phyloP scores from a whole-genome alignment of 2,113 vertebrate genomes.

The Neomonachus schauinslandi region DNA sequence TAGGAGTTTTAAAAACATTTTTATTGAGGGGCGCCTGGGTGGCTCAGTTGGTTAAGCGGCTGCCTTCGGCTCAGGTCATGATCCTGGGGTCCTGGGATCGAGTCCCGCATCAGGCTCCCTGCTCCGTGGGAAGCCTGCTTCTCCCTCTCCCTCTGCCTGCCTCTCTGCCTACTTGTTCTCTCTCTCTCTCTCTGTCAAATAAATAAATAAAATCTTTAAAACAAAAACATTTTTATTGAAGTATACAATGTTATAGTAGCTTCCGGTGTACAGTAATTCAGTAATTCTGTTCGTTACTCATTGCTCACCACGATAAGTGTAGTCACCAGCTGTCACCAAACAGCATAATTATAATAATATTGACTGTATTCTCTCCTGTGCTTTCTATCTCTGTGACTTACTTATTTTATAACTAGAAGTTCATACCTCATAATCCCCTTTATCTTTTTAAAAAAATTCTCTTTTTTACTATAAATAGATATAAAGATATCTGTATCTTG shows the following conservation, averaged over 20 bases:
- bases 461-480: not conserved
- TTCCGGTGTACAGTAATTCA: not conserved
- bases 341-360: not conserved
- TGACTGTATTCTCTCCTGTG: not conserved
- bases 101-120: no score
- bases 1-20: not conserved
- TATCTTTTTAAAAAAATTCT: not conserved
- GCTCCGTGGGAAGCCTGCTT: no score
- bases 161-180: no score
- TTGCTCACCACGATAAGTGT: not conserved
- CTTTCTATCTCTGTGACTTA: not conserved
- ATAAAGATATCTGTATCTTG: not conserved
- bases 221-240: not conserved
- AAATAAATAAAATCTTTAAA: no score
- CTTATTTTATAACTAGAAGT: not conserved
- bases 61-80: no score
- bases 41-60: no score
- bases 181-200: no score
- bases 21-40: not conserved
- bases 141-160: no score
- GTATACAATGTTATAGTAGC: not conserved
- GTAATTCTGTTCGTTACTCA: not conserved
- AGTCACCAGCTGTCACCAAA: not conserved
- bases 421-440: not conserved
- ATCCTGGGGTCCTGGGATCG: no score